Conservation (phyloP, 2,888 invertebrate species). For the Nudaria mundana region DNA sequence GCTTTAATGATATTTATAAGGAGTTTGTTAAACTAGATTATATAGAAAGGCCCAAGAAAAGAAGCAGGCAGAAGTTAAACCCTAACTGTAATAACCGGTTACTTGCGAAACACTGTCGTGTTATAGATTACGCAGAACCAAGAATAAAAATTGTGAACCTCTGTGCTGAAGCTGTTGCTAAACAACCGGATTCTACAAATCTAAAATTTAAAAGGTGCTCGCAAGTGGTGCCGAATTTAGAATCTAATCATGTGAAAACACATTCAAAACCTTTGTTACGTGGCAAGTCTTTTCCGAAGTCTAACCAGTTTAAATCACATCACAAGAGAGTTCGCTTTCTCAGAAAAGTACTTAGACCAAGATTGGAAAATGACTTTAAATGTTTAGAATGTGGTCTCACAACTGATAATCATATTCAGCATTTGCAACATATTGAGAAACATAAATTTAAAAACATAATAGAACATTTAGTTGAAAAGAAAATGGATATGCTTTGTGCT, state of each 20-base stretch:
- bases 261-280: constrained; percentile 67
- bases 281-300: constrained; percentile 61
- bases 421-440: constrained; percentile 65
- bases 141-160: constrained; percentile 54
- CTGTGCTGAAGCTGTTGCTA: constrained; percentile 31
- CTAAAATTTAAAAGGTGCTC: constrained; percentile 66
- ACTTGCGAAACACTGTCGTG: constrained; percentile 48
- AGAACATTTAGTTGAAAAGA: constrained; percentile 50
- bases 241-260: constrained; percentile 56
- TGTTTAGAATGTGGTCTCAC: constrained; percentile 51
- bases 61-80: constrained; percentile 60
- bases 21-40: constrained; percentile 66
- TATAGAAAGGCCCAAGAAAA: constrained; percentile 48
- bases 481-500: constrained; percentile 54
- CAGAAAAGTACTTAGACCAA: constrained; percentile 5
- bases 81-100: constrained; percentile 56
- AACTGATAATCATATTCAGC: constrained; percentile 39
- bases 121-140: constrained; percentile 67
- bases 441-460: constrained; percentile 62
- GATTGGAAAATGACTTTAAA: constrained; percentile 33
- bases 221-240: constrained; percentile 52
- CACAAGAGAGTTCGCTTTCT: constrained; percentile 32
- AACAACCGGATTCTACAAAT: constrained; percentile 37
- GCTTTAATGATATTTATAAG: constrained; percentile 62
- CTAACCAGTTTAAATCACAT: constrained; percentile 50